A percentile compares a stretch with the other conserved stretches of the same genome.
Evolutionary conservation across 2,113 vertebrate species (phyloP).

Genomic region (Sorex fumeus): DNA sequence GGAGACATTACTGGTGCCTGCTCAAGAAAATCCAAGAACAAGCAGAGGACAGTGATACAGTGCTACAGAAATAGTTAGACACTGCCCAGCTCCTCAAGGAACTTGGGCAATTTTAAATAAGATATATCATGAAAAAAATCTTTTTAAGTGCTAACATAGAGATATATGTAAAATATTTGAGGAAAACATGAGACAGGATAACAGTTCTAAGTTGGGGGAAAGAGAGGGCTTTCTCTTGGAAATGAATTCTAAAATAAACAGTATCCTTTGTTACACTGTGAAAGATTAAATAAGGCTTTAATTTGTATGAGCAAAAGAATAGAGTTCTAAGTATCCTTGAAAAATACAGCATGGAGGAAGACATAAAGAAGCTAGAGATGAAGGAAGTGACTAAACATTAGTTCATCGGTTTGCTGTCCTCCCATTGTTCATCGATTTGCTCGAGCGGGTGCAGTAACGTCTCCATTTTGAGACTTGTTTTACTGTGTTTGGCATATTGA

Average conservation of each 20-base stretch:
- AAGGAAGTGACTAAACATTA: not conserved
- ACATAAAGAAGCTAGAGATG: not conserved
- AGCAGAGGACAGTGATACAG: no score
- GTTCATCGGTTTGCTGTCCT: no score
- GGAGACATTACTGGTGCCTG: no score
- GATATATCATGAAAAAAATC: not conserved
- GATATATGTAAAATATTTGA: not conserved
- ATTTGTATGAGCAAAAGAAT: constrained; percentile 1
- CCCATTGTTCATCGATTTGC: no score
- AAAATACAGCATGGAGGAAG: not conserved
- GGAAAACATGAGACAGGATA: constrained; percentile 4
- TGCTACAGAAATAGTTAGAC: not conserved
- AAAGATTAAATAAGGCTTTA: not conserved
- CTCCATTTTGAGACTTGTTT: no score
- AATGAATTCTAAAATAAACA: not conserved
- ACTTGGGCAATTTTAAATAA: not conserved
- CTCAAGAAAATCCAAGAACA: no score
- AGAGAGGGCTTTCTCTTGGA: not conserved
- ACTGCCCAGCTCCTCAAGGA: not conserved
- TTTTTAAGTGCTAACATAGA: not conserved
- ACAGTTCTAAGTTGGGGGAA: not conserved
- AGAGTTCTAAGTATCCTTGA: not conserved
- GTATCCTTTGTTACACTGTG: not conserved
- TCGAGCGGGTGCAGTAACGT: no score
- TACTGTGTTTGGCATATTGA: no score